Evolutionary conservation across 1,140 invertebrate species (phyloP).

Genomic region (Drosophila parvula): DNA sequence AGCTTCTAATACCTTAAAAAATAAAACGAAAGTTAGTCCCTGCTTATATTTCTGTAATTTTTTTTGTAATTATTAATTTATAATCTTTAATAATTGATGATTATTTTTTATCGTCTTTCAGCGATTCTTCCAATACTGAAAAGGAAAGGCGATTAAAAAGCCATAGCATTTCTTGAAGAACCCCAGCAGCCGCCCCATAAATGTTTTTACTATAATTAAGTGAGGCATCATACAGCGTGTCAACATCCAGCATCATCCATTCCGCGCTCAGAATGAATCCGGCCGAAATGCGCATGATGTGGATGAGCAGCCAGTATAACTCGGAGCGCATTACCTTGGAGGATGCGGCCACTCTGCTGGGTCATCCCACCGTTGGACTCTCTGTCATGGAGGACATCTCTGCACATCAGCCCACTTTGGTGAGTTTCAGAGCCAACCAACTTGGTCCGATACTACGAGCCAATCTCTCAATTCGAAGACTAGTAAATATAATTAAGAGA

Average conservation of each 20-base stretch:
- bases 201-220: slow-evolving; percentile 24
- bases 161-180: slow-evolving; percentile 5
- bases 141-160: background rate
- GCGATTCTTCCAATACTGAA: background rate
- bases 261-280: slow-evolving; percentile 74
- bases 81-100: background rate
- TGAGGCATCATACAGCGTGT: background rate
- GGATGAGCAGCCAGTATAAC: slow-evolving; percentile 87
- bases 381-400: slow-evolving; percentile 82
- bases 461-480: slow-evolving; percentile 45
- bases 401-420: slow-evolving; percentile 73
- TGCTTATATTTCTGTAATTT: too few species aligned
- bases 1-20: too few species aligned
- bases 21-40: too few species aligned
- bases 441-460: slow-evolving; percentile 17
- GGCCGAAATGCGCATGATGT: slow-evolving; percentile 89
- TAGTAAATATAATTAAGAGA: slow-evolving; percentile 45
- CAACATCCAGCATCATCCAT: slow-evolving; percentile 1
- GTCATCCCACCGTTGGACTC: slow-evolving; percentile 73
- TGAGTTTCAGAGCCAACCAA: slow-evolving; percentile 40
- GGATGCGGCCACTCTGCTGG: slow-evolving; percentile 70
- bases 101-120: slow-evolving; percentile 7
- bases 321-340: slow-evolving; percentile 79
- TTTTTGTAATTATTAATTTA: too few species aligned
- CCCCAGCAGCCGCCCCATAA: slow-evolving; percentile 6